phyloP scores from a whole-genome alignment of 2,888 invertebrate genomes.

The Hydrotaea diabolus region DNA sequence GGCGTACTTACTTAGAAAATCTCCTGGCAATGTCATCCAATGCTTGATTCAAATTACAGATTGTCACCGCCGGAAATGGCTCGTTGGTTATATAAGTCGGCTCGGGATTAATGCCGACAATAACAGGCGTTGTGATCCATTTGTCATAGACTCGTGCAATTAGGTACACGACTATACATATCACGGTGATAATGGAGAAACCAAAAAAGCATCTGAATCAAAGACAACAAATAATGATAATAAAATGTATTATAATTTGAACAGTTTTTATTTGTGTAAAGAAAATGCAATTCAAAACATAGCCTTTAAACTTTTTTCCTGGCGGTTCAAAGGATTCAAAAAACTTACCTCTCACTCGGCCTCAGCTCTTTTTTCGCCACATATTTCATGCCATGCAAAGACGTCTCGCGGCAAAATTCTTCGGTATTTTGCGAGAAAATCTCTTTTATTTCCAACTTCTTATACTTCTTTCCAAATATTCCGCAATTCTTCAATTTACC shows the following conservation, averaged over 20 bases:
- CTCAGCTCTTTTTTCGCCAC: constrained; percentile 82
- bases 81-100: constrained; percentile 85
- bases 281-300: no score
- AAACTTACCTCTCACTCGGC: constrained; percentile 81
- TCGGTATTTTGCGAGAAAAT: constrained; percentile 73
- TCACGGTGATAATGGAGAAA: constrained; percentile 84
- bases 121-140: constrained; percentile 88
- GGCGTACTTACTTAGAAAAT: constrained; percentile 51
- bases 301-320: no score
- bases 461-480: not conserved
- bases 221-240: not conserved
- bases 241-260: no score
- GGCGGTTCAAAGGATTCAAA: no score
- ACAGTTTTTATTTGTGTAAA: no score
- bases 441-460: constrained; percentile 24
- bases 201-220: constrained; percentile 86
- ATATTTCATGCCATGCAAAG: constrained; percentile 88
- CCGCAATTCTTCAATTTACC: not conserved
- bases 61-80: constrained; percentile 91
- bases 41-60: constrained; percentile 91
- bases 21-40: constrained; percentile 33
- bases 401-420: constrained; percentile 82
- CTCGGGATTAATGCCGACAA: constrained; percentile 88
- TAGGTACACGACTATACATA: constrained; percentile 86
- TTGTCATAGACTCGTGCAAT: constrained; percentile 87